Base-by-base conservation (phyloP, 2,888 invertebrate genomes). In the Nasonovia ribisnigri region DNA sequence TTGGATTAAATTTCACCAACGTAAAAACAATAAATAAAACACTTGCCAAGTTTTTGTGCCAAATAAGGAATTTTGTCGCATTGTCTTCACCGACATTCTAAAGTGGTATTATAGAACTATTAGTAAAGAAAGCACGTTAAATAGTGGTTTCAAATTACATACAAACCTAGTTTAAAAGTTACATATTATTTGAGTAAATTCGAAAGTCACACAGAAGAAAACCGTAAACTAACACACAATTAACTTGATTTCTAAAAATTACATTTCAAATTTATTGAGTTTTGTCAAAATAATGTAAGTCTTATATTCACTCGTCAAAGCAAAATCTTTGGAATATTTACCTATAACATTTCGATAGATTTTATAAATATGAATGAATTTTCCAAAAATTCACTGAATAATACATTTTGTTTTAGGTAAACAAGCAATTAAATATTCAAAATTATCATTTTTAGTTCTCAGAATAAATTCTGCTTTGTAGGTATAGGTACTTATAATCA, bases 1-100 rank as follows among this genome's bases (percentile, higher is more conserved):
- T 77, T 51, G 43, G 43, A 92, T 88, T 24, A n/a, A 92, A 92
- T 92, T 92, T 92, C 92, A 92, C 92, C 43, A 54, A 51, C 43
- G 29, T 88, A 88, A 77, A 88, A 77, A 29, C 11, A 54, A 43
- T 77, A 26, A 77, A 88, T 92, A 43, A 88, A 57, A 90, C 36
- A 84, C 93, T 89, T 60, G 89, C 93, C 93, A 90, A 93, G 88
- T 84, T 84, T 60, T 90, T 51, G 93, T 90, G 93, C 93, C 93
- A 93, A 93, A 93, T 93, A 93, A 84, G 93, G 93, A 48, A 84
- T 84, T 93, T 93, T 57, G 26, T 84, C 57, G 11, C 48, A 84
- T 90, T 89, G 92, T 92, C 88, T 90, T 93, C 67, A 67, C 60
- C 86, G 48, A 36, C 42, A n/a, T 54, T 29, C 51, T 51, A 77